Conservation (phyloP, 2,113 vertebrate species). For the Octodon degus region DNA sequence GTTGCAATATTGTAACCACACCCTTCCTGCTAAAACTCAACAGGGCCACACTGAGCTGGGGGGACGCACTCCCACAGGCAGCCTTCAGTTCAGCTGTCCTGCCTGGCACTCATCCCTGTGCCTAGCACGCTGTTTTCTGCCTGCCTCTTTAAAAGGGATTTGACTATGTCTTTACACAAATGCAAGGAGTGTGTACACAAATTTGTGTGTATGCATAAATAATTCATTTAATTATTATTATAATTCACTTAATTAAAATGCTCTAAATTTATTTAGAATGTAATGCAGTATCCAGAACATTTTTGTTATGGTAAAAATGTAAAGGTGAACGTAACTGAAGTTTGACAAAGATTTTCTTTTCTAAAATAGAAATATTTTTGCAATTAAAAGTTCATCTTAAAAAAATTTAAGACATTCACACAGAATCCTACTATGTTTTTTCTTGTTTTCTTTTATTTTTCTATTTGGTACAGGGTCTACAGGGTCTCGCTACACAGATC, state of each 20-base stretch:
- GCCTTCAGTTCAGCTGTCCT: neutral
- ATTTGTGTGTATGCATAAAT: slow-evolving; percentile 16
- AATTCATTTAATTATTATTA: slow-evolving; percentile 42
- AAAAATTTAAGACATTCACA: neutral
- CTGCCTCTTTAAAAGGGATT: neutral
- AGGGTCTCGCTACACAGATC: no score
- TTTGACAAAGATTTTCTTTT: neutral
- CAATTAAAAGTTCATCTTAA: neutral
- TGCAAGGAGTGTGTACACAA: slow-evolving; percentile 26
- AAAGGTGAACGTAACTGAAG: slow-evolving; percentile 42
- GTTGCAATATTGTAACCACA: neutral
- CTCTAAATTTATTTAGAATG: slow-evolving; percentile 35
- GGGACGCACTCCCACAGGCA: neutral
- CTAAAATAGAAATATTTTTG: slow-evolving; percentile 46
- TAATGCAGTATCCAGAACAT: neutral
- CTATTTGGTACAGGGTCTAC: no score
- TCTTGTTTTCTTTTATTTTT: no score
- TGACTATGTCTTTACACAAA: neutral
- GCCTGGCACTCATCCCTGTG: neutral
- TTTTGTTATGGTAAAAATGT: slow-evolving; percentile 5
- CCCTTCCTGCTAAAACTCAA: neutral
- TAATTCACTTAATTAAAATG: slow-evolving; percentile 40
- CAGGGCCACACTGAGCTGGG: no score
- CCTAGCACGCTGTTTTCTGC: neutral
- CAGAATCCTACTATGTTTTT: neutral